Conservation (phyloP, 2,797 vertebrate species). For the Chelmon rostratus region DNA sequence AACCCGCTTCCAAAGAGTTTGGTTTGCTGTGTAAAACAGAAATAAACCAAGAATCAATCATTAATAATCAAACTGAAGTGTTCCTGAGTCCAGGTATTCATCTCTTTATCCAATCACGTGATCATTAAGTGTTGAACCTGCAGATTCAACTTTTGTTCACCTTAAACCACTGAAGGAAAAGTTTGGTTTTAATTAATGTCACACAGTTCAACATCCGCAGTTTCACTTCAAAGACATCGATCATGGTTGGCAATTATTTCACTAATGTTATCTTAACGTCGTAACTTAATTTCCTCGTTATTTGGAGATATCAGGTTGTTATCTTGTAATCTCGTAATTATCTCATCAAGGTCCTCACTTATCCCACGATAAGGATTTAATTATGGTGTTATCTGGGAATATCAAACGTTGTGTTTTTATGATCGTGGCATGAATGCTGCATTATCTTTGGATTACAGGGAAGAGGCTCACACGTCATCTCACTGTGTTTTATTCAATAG, state of each 20-base stretch:
- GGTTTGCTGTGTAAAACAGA: too few species aligned
- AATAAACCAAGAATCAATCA: too few species aligned
- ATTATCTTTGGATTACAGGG: neutral
- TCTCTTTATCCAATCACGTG: too few species aligned
- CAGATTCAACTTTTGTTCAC: neutral
- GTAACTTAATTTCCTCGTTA: slow-evolving; percentile 24
- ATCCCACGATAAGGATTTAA: slow-evolving; percentile 50
- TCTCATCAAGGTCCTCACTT: slow-evolving; percentile 46
- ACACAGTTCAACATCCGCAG: neutral
- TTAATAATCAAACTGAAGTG: too few species aligned
- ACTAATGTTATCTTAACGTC: slow-evolving; percentile 19
- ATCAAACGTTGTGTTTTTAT: slow-evolving; percentile 36
- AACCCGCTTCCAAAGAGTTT: too few species aligned
- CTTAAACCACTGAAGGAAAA: neutral
- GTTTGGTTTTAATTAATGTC: neutral
- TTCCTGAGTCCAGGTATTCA: too few species aligned
- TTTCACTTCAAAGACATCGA: neutral
- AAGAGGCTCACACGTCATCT: neutral
- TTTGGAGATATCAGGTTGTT: slow-evolving; percentile 27
- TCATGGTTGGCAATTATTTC: slow-evolving; percentile 14
- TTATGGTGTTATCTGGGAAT: slow-evolving; percentile 38
- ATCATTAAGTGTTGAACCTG: too few species aligned
- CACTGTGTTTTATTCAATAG: neutral
- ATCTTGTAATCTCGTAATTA: slow-evolving; percentile 62
- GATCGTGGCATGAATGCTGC: neutral